Evolutionary conservation across 1,140 invertebrate species (phyloP).

Genomic region (Planococcus citri): DNA sequence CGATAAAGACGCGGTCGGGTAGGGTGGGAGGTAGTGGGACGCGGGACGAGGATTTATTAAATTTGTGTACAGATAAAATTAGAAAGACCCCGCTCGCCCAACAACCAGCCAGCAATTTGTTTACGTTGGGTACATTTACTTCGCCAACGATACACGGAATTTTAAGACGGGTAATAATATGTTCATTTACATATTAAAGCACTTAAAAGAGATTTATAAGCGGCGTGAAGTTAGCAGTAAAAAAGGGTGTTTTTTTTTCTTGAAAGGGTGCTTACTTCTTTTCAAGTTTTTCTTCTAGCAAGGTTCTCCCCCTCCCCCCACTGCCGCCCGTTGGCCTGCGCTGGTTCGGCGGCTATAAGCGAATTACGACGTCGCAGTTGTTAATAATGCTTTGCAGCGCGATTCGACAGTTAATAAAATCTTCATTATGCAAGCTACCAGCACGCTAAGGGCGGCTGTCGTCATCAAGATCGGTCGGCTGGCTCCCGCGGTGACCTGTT

Average conservation of each 20-base stretch:
- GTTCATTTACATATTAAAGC: slow-evolving; percentile 20
- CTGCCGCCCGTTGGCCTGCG: too few species aligned
- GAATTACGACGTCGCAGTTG: too few species aligned
- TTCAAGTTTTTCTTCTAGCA: neutral
- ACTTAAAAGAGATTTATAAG: slow-evolving; percentile 19
- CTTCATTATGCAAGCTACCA: too few species aligned
- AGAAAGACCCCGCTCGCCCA: neutral
- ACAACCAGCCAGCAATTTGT: slow-evolving; percentile 11
- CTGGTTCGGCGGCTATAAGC: too few species aligned
- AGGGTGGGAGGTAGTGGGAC: neutral
- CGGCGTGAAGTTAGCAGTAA: slow-evolving; percentile 13
- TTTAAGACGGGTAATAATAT: slow-evolving; percentile 17
- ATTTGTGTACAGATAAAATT: slow-evolving; percentile 19
- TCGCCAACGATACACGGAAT: slow-evolving; percentile 17
- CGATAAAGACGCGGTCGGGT: neutral
- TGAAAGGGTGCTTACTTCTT: neutral
- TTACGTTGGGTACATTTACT: slow-evolving; percentile 15
- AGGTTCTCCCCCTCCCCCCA: neutral
- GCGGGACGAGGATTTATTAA: slow-evolving; percentile 19
- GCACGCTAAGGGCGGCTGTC: too few species aligned
- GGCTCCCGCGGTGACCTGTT: too few species aligned
- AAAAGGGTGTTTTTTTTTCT: slow-evolving; percentile 11
- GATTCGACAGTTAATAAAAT: too few species aligned
- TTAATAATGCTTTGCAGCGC: too few species aligned
- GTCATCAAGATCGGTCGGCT: too few species aligned